Base-by-base conservation (phyloP, 2,888 invertebrate species). In the Chamaedrilus cognettii region DNA sequence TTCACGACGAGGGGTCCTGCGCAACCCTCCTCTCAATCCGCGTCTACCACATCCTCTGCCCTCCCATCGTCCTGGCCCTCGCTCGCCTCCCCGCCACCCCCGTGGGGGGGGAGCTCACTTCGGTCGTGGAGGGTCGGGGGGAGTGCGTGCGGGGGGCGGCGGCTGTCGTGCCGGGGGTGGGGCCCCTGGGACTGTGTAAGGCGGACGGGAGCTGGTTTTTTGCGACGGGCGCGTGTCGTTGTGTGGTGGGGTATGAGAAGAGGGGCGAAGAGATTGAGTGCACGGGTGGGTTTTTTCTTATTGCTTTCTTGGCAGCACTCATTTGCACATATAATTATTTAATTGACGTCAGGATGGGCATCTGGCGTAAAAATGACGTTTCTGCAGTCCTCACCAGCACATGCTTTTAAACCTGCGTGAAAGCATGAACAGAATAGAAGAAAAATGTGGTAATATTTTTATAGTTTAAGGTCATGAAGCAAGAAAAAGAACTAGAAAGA, bases 131-230 rank as follows among this genome's bases (percentile, higher is more conserved):
- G 81, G 91, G 93, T 59, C 11, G 15, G 7, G 51, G 26, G 3
- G 65, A 15, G 31, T 50, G 59, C 28, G 51, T 33, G 19, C 26
- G 1, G 2, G 31, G 50, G 26, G 62, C 62, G 26, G 42, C 34
- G 3, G 34, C 60, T 11, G n/a, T n/a, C n/a, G 60, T 35, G 23
- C n/a, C 19, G 50, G 50, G 30, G 2, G 30, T 31, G 51, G 19
- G 15, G 50, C 26, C 62, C 28, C 19, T 32, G 51, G 30, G 3
- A n/a, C 85, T 93, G 72, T 93, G 93, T 82, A 90, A 90, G 81
- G 95, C 96, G 64, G 96, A 96, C 85, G 98, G 97, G 11, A 94
- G 93, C 80, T 98, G 97, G 97, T 94, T 94, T 60, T 87, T 95
- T 55, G 89, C 94, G 0, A 90, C 90, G 65, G 96, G 96, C 0